Evolutionary conservation across 2,113 vertebrate genomes (phyloP), one percentile per base, ranked within the genome.

Genomic region (Strix uralensis): DNA sequence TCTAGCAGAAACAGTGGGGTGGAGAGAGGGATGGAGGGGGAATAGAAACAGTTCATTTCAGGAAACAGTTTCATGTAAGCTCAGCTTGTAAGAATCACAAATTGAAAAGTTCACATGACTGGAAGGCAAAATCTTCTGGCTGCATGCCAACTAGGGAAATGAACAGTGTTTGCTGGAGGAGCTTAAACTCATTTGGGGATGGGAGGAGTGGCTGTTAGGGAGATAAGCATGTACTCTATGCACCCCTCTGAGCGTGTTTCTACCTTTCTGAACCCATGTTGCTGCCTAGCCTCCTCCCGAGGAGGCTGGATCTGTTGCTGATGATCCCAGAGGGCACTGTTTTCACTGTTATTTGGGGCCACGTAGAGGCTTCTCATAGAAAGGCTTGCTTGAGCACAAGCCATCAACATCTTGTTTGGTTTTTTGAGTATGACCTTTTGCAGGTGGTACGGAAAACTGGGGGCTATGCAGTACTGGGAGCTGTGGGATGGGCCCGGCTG

Each of bases 121-220:
- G 89, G 62, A 86, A 94, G 96, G 95, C 95, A 96, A 93, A 93
- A 92, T 81, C 29, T 75, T 71, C 78, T 97, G 97, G 91, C 70
- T 1, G 4, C 17, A 3, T 2, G 88, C 95, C 94, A 83, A n/a
- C 34, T 72, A 61, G 79, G 79, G 89, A 95, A 88, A 66, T n/a
- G 46, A 96, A 18, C 63, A 59, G 54, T 81, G 66, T 93, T 91
- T 83, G 65, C 94, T 86, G 71, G 46, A 75, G 85, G 67, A 93
- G 49, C 54, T 94, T 89, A 91, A 92, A 77, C 80, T 46, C 0
- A 0, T 16, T 17, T 78, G 78, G 92, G 71, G 88, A 80, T 20
- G 25, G 73, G 69, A 91, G 88, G 85, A 94, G 73, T 27, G 74
- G 63, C 69, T 94, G 85, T 10, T 62, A 52, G 44, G 51, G 77